Evolutionary conservation across 2,113 vertebrate species (phyloP).

Genomic region (Phrynosoma blainvillii): DNA sequence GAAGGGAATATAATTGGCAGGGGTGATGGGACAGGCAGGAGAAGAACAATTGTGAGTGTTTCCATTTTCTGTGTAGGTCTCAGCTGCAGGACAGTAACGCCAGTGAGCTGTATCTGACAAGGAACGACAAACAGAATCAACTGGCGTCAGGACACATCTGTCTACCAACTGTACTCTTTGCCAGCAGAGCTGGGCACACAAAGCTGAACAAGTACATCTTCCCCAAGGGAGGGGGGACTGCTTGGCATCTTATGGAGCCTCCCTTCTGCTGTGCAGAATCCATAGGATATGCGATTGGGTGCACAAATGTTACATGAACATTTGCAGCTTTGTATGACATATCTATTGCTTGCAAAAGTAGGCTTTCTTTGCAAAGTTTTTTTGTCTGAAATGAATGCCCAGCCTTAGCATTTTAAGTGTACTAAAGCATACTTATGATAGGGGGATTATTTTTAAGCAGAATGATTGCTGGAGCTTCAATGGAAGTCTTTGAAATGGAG

Average conservation of each 20-base stretch:
- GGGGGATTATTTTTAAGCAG: neutral
- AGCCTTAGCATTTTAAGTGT: rapidly evolving
- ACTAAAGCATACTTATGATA: neutral
- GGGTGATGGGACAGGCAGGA: neutral
- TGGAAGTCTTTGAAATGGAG: conserved; percentile 8
- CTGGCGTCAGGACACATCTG: neutral
- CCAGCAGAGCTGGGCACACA: rapidly evolving
- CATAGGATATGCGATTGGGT: neutral
- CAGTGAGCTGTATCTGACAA: rapidly evolving
- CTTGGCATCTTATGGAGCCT: neutral
- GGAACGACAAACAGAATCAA: rapidly evolving
- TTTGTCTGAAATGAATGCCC: neutral
- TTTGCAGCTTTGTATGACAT: rapidly evolving
- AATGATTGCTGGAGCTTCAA: neutral
- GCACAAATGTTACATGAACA: neutral
- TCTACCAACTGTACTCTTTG: neutral
- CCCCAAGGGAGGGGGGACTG: neutral
- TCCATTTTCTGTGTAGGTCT: neutral
- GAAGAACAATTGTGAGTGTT: rapidly evolving
- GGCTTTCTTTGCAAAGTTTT: rapidly evolving
- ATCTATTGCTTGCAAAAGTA: neutral
- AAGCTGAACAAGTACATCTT: neutral
- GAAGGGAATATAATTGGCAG: neutral
- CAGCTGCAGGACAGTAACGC: conserved; percentile 1
- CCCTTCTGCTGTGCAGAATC: neutral